Base-by-base conservation (phyloP, 2,113 vertebrate species). In the Odocoileus hemionus region DNA sequence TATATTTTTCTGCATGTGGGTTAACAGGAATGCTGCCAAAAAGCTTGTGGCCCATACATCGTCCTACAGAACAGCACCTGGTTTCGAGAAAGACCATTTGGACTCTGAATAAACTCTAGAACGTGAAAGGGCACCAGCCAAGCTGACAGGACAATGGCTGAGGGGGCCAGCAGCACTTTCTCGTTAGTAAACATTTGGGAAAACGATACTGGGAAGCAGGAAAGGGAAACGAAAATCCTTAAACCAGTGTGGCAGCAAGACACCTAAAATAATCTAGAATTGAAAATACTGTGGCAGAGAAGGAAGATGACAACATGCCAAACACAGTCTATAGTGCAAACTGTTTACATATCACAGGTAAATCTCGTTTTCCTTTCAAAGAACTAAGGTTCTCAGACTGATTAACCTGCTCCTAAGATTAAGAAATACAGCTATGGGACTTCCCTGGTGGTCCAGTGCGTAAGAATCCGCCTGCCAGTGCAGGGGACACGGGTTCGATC, bases 301-400 rank as follows among this genome's bases (percentile, higher is more conserved):
- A 55, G 4, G 14, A 50, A 47, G 33, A 21, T 33, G 86, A 19
- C 6, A 50, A 7, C 4, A 2, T 0, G 87, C 10, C 0, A 0
- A 7, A 2, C 1, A 1, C 1, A 92, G 28, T 0, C 3, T 0
- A 0, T 1, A 0, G 43, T 4, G 16, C 11, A 0, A 1, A 1
- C 1, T 50, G 5, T 54, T 64, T 47, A 55, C 57, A 57, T 26
- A 80, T 64, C n/a, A 19, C 3, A 28, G 17, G 7, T 1, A 52
- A 21, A 5, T n/a, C 70, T 50, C 10, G 1, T 14, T 30, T 95
- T 88, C 45, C 93, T 52, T 15, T 50, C 19, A 54, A 89, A 86
- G 64, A 60, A 16, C 64, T 33, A 3, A 19, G 23, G 25, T 39
- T 89, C 57, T 57, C 61, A 91, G 55, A 26, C 54, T 33, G 7